Conservation (phyloP, 2,113 vertebrate genomes). For the Aptenodytes patagonicus region DNA sequence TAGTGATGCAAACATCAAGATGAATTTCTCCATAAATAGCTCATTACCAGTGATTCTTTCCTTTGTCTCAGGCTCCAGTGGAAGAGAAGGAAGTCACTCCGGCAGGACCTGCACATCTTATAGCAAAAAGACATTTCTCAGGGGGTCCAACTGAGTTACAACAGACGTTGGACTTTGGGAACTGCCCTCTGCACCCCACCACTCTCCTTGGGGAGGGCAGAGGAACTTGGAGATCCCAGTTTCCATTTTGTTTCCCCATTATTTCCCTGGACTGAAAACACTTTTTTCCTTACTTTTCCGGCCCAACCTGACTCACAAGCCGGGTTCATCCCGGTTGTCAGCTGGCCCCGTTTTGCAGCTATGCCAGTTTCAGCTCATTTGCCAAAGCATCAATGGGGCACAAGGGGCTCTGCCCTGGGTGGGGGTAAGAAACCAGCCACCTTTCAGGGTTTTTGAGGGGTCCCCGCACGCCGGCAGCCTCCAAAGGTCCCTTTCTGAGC, state of each 20-base stretch:
- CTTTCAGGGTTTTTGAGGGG: background rate
- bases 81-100: background rate
- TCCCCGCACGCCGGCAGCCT: background rate
- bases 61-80: background rate
- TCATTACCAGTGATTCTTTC: background rate
- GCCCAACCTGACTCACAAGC: background rate
- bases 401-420: background rate
- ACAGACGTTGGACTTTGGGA: background rate
- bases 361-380: background rate
- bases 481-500: background rate
- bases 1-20: background rate
- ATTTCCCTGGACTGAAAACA: background rate
- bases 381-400: background rate
- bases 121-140: background rate
- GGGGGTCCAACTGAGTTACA: background rate
- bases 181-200: background rate
- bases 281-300: background rate
- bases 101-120: background rate
- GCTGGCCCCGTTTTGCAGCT: background rate
- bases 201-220: background rate
- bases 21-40: background rate
- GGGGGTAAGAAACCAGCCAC: background rate
- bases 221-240: background rate
- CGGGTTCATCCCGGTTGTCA: background rate
- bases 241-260: background rate